Conservation (phyloP, 1,140 invertebrate species). For the Anthonomus grandis region DNA sequence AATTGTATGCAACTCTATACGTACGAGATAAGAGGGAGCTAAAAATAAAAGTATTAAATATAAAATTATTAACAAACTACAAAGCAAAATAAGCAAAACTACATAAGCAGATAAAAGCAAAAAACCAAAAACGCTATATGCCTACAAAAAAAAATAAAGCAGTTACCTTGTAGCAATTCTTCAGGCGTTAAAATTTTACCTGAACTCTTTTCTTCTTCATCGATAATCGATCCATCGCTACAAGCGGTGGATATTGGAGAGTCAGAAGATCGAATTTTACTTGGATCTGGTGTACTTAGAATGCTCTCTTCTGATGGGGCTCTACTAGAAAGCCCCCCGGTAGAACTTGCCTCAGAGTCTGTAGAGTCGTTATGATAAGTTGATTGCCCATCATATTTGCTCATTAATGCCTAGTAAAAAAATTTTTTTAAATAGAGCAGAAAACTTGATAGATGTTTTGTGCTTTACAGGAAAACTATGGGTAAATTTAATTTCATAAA, state of each 20-base stretch:
- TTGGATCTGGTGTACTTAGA: background rate
- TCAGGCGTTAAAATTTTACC: slow-evolving; percentile 8
- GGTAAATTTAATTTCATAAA: no score
- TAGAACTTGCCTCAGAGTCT: slow-evolving; percentile 38
- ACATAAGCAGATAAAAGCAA: no score
- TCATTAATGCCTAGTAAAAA: slow-evolving; percentile 40
- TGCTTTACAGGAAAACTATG: no score
- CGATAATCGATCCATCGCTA: background rate
- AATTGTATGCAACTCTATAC: no score
- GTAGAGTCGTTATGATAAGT: slow-evolving; percentile 39
- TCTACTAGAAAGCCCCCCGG: slow-evolving; percentile 22
- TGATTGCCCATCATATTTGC: slow-evolving; percentile 30
- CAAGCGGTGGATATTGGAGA: background rate
- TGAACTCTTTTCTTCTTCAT: slow-evolving; percentile 13
- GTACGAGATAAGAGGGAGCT: no score
- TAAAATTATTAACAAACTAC: no score
- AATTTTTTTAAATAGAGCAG: background rate
- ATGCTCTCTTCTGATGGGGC: background rate
- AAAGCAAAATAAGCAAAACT: no score
- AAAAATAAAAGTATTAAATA: no score
- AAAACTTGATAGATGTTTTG: no score
- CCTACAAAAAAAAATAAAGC: slow-evolving; percentile 1
- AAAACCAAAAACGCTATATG: no score
- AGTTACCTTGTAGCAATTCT: slow-evolving; percentile 7
- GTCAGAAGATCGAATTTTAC: no score